Conservation (phyloP, 2,888 invertebrate species). For the Plemyria rubiginata region DNA sequence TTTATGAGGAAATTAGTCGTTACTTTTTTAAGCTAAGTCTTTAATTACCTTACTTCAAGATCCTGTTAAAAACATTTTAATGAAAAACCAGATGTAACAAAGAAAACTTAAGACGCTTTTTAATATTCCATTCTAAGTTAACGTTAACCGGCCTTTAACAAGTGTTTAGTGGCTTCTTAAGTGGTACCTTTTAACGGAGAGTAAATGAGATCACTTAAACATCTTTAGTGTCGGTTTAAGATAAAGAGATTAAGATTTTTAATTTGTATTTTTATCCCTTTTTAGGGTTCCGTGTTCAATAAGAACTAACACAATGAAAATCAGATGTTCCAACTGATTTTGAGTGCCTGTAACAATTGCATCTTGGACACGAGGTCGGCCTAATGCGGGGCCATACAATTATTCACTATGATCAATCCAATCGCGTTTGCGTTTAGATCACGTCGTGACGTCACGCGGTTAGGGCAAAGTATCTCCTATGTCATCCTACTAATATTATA, state of each 20-base stretch:
- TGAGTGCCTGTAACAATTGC: too few species aligned
- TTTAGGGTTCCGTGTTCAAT: not conserved
- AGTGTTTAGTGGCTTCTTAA: constrained; percentile 29
- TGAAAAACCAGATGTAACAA: not conserved
- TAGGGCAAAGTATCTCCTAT: too few species aligned
- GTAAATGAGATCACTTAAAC: constrained; percentile 18
- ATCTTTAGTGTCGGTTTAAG: constrained; percentile 14
- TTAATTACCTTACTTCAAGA: not conserved
- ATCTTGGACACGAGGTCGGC: too few species aligned
- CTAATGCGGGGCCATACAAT: too few species aligned
- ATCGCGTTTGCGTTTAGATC: too few species aligned
- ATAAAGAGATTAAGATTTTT: not conserved
- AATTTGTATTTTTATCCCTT: not conserved
- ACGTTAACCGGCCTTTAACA: constrained; percentile 22
- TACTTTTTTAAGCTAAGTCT: not conserved
- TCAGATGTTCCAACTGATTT: too few species aligned
- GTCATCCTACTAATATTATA: too few species aligned
- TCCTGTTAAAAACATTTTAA: not conserved
- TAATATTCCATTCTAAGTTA: constrained; percentile 21
- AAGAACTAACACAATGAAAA: too few species aligned
- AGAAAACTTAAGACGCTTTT: constrained; percentile 13
- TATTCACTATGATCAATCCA: too few species aligned
- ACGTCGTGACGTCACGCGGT: too few species aligned
- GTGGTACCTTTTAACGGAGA: constrained; percentile 18
- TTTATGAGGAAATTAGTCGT: not conserved